Base-by-base conservation (phyloP, 2,888 invertebrate genomes). In the Aspidapion aeneum region DNA sequence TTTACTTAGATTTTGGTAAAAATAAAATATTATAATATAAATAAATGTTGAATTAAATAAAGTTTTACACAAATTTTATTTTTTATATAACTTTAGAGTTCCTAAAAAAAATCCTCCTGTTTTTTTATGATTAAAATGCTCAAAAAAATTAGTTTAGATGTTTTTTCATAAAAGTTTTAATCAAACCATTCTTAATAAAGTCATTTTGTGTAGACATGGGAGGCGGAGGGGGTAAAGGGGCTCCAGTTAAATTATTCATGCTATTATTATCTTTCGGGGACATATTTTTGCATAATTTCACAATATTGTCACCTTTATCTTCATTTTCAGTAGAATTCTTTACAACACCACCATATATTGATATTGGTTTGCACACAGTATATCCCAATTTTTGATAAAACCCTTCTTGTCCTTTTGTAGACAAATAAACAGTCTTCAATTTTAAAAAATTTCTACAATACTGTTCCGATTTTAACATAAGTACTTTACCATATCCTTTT, bases 371-470 rank as follows among this genome's bases (percentile, higher is more conserved):
- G 75, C 91, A 91, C 71, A 84, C 79, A 64, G 78, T 80, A 73
- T 91, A 92, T 58, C 90, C 91, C 73, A 92, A 84, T 78, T 90
- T 90, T 59, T 82, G 79, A 75, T 92, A 92, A 79, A 92, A 91
- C 52, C 83, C 81, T 74, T 90, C 90, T 77, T 91, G 90, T 21
- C 90, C 91, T 74, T 87, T 77, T 50, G 78, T 78, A 56, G 78
- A 77, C 67, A 78, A 73, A 74, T 75, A 90, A 67, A 91, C 80
- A 74, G 83, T 85, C 73, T 85, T 83, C 67, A 90, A 81, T 64
- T 84, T 82, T 67, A 89, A 82, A 66, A 82, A 81, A 63, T 81
- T 80, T 68, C 83, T 86, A 73, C 89, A 89, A 76, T 91, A 91
- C 67, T 89, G 85, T 81, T 94, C 93, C 5, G 88, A 85, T 75